Conservation (phyloP, 2,113 vertebrate genomes). For the Cyanoramphus novaezelandiae region DNA sequence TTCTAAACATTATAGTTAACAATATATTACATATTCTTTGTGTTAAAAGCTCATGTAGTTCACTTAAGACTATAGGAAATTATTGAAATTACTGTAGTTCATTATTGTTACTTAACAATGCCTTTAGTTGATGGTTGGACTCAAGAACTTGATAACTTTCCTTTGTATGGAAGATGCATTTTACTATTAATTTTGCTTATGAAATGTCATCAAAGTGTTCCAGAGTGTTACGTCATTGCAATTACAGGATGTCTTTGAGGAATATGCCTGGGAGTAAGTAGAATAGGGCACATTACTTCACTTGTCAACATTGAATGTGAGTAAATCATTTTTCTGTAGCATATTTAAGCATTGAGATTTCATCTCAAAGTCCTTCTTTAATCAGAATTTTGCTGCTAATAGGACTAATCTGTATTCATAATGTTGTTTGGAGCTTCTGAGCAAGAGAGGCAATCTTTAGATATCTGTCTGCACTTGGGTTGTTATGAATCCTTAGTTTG, state of each 20-base stretch:
- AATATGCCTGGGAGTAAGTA: constrained; percentile 11
- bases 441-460: neutral
- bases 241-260: constrained; percentile 22
- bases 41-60: neutral
- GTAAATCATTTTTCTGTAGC: neutral
- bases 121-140: neutral
- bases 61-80: neutral
- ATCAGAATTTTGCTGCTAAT: neutral
- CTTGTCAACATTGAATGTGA: neutral
- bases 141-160: neutral
- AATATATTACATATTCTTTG: neutral
- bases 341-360: neutral
- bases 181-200: constrained; percentile 1
- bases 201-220: neutral
- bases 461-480: neutral
- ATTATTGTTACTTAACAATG: neutral
- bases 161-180: neutral
- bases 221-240: neutral
- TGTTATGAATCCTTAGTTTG: neutral
- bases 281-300: neutral
- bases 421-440: neutral
- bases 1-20: neutral
- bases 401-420: neutral
- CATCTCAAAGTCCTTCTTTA: neutral
- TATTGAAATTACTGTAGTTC: neutral